phyloP scores from a whole-genome alignment of 1,140 invertebrate genomes.

The Portunus trituberculatus region DNA sequence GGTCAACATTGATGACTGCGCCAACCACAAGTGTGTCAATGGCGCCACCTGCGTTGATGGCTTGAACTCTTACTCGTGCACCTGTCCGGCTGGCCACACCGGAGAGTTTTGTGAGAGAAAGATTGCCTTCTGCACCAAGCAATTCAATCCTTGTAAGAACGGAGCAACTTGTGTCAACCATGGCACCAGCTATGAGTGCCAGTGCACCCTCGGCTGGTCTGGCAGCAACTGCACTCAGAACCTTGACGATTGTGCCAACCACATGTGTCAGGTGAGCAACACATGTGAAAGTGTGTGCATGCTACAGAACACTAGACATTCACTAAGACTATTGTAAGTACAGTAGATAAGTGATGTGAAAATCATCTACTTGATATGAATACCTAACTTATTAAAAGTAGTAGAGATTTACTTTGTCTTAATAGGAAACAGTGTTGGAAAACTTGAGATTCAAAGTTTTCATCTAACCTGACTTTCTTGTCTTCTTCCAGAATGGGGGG shows the following conservation, averaged over 20 bases:
- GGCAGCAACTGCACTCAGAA: slow-evolving; percentile 96
- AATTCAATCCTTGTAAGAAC: slow-evolving; percentile 95
- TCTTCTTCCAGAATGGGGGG: slow-evolving; percentile 88
- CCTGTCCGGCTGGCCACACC: slow-evolving; percentile 90
- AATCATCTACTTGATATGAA: not conserved
- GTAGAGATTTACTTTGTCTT: too few relatives aligned
- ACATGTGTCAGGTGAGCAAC: slow-evolving; percentile 75
- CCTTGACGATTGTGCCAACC: slow-evolving; percentile 93
- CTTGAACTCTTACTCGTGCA: slow-evolving; percentile 91
- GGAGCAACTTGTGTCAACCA: slow-evolving; percentile 94
- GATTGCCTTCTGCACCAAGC: slow-evolving; percentile 94
- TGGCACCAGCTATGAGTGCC: slow-evolving; percentile 94
- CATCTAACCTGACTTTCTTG: not conserved
- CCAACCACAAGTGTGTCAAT: slow-evolving; percentile 90
- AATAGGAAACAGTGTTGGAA: too few relatives aligned
- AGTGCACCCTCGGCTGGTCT: slow-evolving; percentile 93
- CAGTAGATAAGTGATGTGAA: not conserved
- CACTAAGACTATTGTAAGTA: not conserved
- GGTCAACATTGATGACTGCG: slow-evolving; percentile 94
- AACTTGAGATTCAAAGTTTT: too few relatives aligned
- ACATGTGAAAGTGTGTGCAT: not conserved
- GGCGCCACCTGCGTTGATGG: slow-evolving; percentile 94
- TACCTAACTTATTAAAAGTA: too few relatives aligned
- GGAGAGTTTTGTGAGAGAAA: slow-evolving; percentile 82
- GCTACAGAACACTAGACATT: not conserved